Percentiles rank a stretch among this genome's conserved stretches.
These are phyloP conservation scores for Drosophila parthenogenetica DNA, from an alignment of 2,888 invertebrate genomes.

Conservation along the genomic window DNA sequence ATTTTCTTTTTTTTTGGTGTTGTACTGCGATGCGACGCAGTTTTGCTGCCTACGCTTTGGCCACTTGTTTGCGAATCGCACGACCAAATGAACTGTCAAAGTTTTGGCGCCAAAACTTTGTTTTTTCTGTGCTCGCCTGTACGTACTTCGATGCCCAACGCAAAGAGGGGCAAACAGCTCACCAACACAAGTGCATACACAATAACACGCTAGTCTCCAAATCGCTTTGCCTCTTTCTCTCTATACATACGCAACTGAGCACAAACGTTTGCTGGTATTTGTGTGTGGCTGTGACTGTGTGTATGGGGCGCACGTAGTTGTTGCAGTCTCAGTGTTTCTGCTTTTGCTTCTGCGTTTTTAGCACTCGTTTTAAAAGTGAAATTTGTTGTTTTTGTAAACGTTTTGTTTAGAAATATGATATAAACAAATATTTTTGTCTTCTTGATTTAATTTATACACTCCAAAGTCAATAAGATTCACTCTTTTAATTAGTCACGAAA, in stretches of 20 bases:
- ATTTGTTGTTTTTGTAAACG: slow-evolving; percentile 52
- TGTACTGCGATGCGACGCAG: slow-evolving; percentile 57
- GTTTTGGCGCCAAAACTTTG: slow-evolving; percentile 81
- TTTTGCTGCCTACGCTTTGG: slow-evolving; percentile 54
- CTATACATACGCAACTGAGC: slow-evolving; percentile 34
- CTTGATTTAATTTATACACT: slow-evolving; percentile 36
- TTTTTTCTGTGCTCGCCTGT: slow-evolving; percentile 66
- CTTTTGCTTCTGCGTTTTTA: slow-evolving; percentile 40
- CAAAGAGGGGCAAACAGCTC: slow-evolving; percentile 47
- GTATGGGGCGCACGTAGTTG: slow-evolving; percentile 40
- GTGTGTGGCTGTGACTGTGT: slow-evolving; percentile 4
- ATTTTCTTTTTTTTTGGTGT: slow-evolving; percentile 36
- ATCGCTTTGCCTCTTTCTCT: slow-evolving; percentile 32
- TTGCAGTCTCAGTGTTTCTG: slow-evolving; percentile 32
- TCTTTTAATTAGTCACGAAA: slow-evolving; percentile 29
- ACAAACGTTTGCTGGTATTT: slow-evolving; percentile 30
- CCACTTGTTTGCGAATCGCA: slow-evolving; percentile 68
- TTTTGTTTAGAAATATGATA: slow-evolving; percentile 71
- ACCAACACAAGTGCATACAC: slow-evolving; percentile 32
- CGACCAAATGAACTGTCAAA: slow-evolving; percentile 74
- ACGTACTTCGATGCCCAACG: slow-evolving; percentile 36
- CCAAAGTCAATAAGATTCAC: slow-evolving; percentile 5
- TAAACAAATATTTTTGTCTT: slow-evolving; percentile 60
- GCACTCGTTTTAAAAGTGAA: slow-evolving; percentile 63
- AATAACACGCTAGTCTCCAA: slow-evolving; percentile 56